Percentiles rank a stretch among this genome's conserved stretches.
Conservation (phyloP, 2,888 invertebrate genomes). For the Campoplex nolae region DNA sequence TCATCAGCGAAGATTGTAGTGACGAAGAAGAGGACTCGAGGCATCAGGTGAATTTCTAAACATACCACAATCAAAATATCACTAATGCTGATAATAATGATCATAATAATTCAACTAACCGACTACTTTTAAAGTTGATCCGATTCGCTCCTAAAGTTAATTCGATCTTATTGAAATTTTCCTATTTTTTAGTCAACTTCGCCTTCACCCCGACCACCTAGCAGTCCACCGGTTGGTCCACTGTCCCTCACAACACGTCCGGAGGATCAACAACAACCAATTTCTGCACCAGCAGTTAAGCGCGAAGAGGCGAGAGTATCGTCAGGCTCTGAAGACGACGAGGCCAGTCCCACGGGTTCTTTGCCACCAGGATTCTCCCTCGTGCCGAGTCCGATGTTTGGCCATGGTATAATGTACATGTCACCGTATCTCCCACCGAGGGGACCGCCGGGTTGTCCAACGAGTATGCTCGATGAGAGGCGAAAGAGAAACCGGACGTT, state of each 20-base stretch:
- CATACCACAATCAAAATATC: neutral
- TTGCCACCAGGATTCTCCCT: constrained; percentile 90
- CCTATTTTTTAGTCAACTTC: constrained; percentile 78
- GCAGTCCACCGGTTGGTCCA: constrained; percentile 81
- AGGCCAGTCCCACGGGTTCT: constrained; percentile 84
- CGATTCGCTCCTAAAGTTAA: neutral
- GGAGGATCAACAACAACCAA: constrained; percentile 81
- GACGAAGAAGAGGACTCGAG: constrained; percentile 86
- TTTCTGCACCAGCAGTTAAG: constrained; percentile 80
- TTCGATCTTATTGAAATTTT: neutral
- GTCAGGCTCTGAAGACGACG: constrained; percentile 86
- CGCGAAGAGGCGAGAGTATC: constrained; percentile 82
- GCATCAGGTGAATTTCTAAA: constrained; percentile 80
- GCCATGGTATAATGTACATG: constrained; percentile 96
- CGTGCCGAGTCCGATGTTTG: constrained; percentile 95
- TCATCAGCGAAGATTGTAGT: constrained; percentile 84
- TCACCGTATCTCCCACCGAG: constrained; percentile 91
- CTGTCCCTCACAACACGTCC: constrained; percentile 82
- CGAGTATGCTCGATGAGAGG: constrained; percentile 91
- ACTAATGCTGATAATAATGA: neutral
- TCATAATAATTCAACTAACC: neutral
- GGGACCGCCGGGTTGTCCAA: constrained; percentile 81
- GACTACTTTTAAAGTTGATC: no score
- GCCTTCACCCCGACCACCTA: constrained; percentile 82
- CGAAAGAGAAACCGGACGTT: constrained; percentile 98